phyloP scores from a whole-genome alignment of 2,113 vertebrate genomes.

The Zapornia atra region DNA sequence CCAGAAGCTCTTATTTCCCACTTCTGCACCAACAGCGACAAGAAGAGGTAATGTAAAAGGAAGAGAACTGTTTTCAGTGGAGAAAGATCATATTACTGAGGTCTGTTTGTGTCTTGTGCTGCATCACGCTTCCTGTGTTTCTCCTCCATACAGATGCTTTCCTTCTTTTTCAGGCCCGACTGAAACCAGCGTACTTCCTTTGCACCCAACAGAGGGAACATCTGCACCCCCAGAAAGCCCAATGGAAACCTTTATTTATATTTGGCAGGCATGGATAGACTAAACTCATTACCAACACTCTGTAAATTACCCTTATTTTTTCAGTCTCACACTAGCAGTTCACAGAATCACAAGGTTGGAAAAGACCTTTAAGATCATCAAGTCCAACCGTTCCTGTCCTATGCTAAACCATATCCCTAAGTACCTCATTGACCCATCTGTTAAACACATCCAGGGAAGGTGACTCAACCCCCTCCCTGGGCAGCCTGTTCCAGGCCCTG shows the following conservation, averaged over 20 bases:
- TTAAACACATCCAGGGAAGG: too few relatives aligned
- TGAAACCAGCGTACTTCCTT: neutral
- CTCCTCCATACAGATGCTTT: neutral
- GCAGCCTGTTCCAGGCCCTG: too few relatives aligned
- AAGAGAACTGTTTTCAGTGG: neutral
- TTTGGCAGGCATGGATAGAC: neutral
- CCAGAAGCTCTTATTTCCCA: neutral
- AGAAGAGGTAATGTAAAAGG: neutral
- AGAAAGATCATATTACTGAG: neutral
- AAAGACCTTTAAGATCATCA: too few relatives aligned
- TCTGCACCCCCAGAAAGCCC: neutral
- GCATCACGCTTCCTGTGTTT: neutral
- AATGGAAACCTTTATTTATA: neutral
- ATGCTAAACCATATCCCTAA: too few relatives aligned
- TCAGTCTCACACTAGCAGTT: neutral
- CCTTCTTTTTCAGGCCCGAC: neutral
- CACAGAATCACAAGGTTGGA: too few relatives aligned
- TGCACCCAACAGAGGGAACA: neutral
- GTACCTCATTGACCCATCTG: too few relatives aligned
- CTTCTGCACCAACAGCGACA: neutral
- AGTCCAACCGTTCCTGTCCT: too few relatives aligned
- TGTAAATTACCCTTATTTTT: neutral
- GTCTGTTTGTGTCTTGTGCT: neutral
- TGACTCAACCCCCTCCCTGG: too few relatives aligned
- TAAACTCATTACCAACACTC: neutral